These are phyloP conservation scores for Drosophila melanosoma DNA, from an alignment of 2,888 invertebrate species.

Conservation along the genomic window DNA sequence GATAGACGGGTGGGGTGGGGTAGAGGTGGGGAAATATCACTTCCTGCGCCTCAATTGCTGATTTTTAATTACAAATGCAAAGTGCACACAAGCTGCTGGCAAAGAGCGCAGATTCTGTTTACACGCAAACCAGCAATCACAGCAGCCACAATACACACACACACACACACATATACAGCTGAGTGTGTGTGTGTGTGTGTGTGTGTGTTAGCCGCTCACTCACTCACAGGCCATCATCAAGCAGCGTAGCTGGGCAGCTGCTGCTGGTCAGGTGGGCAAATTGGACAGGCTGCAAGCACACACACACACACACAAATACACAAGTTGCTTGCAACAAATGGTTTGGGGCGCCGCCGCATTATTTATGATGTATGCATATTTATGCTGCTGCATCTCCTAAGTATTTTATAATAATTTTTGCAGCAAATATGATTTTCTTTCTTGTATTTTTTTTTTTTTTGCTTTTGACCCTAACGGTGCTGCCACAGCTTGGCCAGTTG, in stretches of 20 bases:
- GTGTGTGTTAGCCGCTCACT: slow-evolving; percentile 41
- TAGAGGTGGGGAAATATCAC: slow-evolving; percentile 47
- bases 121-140: slow-evolving; percentile 76
- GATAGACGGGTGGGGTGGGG: neutral
- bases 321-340: slow-evolving; percentile 46
- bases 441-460: slow-evolving; percentile 2
- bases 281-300: slow-evolving; percentile 28
- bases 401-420: slow-evolving; percentile 72
- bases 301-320: neutral
- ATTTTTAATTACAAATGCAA: slow-evolving; percentile 79
- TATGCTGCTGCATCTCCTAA: slow-evolving; percentile 77
- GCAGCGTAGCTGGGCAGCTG: slow-evolving; percentile 43
- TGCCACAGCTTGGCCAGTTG: slow-evolving; percentile 52
- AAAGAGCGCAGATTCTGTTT: slow-evolving; percentile 63
- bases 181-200: slow-evolving; percentile 35
- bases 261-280: slow-evolving; percentile 68
- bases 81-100: slow-evolving; percentile 56
- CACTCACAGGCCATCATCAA: slow-evolving; percentile 67
- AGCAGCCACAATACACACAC: slow-evolving; percentile 8
- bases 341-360: slow-evolving; percentile 73
- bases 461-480: slow-evolving; percentile 70
- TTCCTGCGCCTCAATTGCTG: slow-evolving; percentile 76
- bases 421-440: slow-evolving; percentile 13
- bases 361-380: slow-evolving; percentile 79
- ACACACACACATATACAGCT: slow-evolving; percentile 2